Evolutionary conservation across 1,140 invertebrate genomes (phyloP), one percentile per base, ranked within the genome.

Genomic region (Bombus waltoni): DNA sequence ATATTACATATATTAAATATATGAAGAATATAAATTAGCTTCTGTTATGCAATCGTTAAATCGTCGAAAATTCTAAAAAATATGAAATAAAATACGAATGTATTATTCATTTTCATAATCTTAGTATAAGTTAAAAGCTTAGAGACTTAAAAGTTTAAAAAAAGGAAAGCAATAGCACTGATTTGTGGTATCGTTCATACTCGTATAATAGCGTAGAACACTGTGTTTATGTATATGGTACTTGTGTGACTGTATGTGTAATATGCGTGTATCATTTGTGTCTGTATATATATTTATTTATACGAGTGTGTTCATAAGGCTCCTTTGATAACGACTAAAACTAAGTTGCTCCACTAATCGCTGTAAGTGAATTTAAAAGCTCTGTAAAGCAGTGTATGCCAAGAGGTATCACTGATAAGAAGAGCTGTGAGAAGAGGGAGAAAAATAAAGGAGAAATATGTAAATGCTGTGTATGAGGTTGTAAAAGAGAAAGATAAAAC

Each of bases 251-350:
- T 91, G 89, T 91, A 86, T 90, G 85, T 91, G 87, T 88, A 44
- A 85, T 89, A 85, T 90, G 87, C 86, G 88, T 71, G 57, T 91
- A 84, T 65, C 47, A 85, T 42, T n/a, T 59, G 40, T 32, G 6
- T 35, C 1, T 32, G 2, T 44, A 83, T 42, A 59, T 74, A 85
- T 80, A 83, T 82, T 32, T 32, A 79, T 68, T 28, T 77, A 83
- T 81, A 85, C 70, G 47, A 80, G 72, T 82, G 66, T 91, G 85
- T 91, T 93, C 87, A 92, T 94, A 94, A 94, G 93, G 93, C 93
- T 94, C 90, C 92, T 93, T 93, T 89, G 88, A 93, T 94, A 93
- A 92, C 83, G 83, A 94, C 91, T 94, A 94, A 91, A 79, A 90
- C 93, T 93, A 94, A 91, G 86, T 87, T 92, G 86, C 68, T 80